Conservation (phyloP, 2,113 vertebrate genomes). For the Gasterosteus nipponicus region DNA sequence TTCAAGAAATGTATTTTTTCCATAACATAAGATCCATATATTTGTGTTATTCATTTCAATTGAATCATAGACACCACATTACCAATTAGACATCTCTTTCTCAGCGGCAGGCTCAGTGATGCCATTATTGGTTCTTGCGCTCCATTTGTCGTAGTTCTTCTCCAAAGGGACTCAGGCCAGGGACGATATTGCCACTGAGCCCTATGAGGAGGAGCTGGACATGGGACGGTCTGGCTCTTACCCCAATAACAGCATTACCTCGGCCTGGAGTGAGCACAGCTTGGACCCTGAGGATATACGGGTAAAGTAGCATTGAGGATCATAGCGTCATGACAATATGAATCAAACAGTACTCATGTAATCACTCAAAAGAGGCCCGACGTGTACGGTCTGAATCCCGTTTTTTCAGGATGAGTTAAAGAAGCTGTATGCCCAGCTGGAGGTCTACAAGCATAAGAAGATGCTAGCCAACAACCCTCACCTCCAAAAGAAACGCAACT, state of each 20-base stretch:
- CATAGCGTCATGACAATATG: no score
- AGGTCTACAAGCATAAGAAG: conserved; percentile 97
- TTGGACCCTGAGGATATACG: conserved; percentile 97
- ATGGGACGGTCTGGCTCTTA: conserved; percentile 97
- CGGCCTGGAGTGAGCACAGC: conserved; percentile 98
- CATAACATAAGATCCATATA: background rate
- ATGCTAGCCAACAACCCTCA: conserved; percentile 99
- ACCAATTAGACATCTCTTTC: background rate
- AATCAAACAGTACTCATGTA: background rate
- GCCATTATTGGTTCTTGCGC: conserved; percentile 3
- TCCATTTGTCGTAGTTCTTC: conserved; percentile 85
- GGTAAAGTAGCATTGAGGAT: conserved; percentile 75
- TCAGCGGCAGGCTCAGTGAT: conserved; percentile 1
- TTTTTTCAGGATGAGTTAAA: conserved; percentile 91
- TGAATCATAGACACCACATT: background rate
- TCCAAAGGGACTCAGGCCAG: conserved; percentile 92
- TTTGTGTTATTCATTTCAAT: conserved; percentile 4
- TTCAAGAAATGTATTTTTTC: background rate
- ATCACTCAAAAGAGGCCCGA: background rate
- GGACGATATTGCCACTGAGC: conserved; percentile 95
- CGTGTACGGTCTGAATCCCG: background rate
- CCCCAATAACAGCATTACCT: conserved; percentile 97
- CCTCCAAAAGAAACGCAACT: conserved; percentile 98
- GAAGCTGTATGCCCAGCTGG: conserved; percentile 95
- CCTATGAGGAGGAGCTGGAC: conserved; percentile 97